Evolutionary conservation across 2,797 vertebrate species (phyloP), one percentile per base, ranked within the genome.

Genomic region (Acrossocheilus wenchowensis): DNA sequence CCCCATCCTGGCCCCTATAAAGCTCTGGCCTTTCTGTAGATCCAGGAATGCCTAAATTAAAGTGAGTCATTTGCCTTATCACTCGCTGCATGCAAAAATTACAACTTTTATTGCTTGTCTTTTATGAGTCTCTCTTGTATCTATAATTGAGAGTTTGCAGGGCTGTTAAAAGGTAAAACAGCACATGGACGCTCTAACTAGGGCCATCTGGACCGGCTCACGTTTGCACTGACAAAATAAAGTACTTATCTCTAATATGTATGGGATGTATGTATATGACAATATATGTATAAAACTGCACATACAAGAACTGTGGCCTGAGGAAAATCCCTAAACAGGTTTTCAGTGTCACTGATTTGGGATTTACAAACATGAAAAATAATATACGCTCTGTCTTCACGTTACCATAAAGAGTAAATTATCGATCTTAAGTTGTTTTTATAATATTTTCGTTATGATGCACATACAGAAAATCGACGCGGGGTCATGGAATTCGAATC

Each of bases 71-170:
- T 89, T 68, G 66, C 34, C 78, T 85, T 89, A 88, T 91, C 66
- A 34, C 78, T 88, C 57, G 19, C 52, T 41, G 73, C 81, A 79
- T 41, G 72, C 72, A 72, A 64, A 87, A 87, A 86, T 64, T 54
- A 81, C 41, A 83, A 48, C 50, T 86, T 92, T 91, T 90, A 90
- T 86, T 80, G 52, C 78, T 75, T 81, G 23, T 87, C 26, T 80
- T 90, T 91, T 91, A 90, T 77, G 19, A 87, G 86, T 81, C 86
- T 66, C 89, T 83, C 52, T 78, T 48, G 83, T 88, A 81, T 88
- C 87, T 90, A 26, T 86, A 86, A 88, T 81, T 86, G 71, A 75
- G 84, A 83, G 78, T 57, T 62, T 78, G 88, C 68, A 79, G 83
- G 81, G 85, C 43, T 81, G 81, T 89, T 89, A 89, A 90, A 81